Base-by-base conservation (phyloP, 1,140 invertebrate species). In the Lutraria rhynchaena region DNA sequence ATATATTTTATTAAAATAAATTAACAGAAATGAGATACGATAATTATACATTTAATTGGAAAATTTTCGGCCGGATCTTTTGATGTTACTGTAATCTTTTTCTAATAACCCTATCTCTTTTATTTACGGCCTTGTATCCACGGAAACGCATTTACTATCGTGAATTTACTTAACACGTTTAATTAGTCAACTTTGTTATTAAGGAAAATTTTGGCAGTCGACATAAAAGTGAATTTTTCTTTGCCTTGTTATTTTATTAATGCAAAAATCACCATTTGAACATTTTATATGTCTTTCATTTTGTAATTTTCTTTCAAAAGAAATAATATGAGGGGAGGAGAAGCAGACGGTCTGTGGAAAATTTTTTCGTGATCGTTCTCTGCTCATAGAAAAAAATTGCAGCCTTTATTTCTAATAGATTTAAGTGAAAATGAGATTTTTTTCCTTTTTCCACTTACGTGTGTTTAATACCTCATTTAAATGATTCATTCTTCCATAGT, bases 401-500 rank as follows among this genome's bases (percentile, higher is more conserved):
- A 46, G 63, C 37, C 29, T 67, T 67, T 31, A 49, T 49, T 27
- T 41, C 0, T 44, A 29, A 67, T 46, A 41, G 46, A 46, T 67
- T 67, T 31, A 67, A 67, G 63, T 35, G 33, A 67, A 49, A 67
- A 67, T n/a, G 13, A 41, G 63, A 49, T 67, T 67, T 67, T 41
- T 31, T 67, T 37, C 15, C 19, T 41, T 31, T 67, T 37, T 22
- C 19, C 24, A 46, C 22, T 4, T 46, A 27, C 41, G 1, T 19
- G 22, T 67, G 41, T 67, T 67, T 67, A 67, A 67, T 67, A 67
- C 17, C 63, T 67, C 63, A 29, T 67, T 67, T 67, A 67, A 67
- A 49, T 67, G 63, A 67, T 67, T 67, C 63, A 67, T 67, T 7
- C 5, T 67, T 67, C 63, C 49, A 49, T 29, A 46, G 44, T 37